Evolutionary conservation across 2,888 invertebrate species (phyloP), one percentile per base, ranked within the genome.

Genomic region (Sympetrum striolatum): DNA sequence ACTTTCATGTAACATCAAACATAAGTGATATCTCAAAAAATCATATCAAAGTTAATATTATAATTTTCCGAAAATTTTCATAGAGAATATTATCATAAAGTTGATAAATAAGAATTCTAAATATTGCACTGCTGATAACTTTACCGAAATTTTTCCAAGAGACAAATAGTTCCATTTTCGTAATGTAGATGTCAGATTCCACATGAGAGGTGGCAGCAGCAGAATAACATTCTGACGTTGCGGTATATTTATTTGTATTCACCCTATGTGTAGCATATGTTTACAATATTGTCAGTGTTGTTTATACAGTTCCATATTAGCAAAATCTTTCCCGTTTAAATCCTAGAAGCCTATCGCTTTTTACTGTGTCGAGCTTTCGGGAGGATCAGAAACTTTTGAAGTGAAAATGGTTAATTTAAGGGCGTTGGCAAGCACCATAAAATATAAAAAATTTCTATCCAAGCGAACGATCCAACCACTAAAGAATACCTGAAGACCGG

Each of bases 401-500:
- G 35, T 58, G 35, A 37, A 25, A 15, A 25, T n/a, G 25, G 15
- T 15, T 58, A 86, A 48, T 15, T 37, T 60, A 86, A n/a, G 82
- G 86, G 60, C 86, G 86, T 86, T 86, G 86, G 31, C 86, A 64
- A 60, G 86, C 37, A 39, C 4, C 60, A 31, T 86, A 58, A 86
- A 39, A 37, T 31, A 18, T 60, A 60, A 31, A 22, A 37, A 86
- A 60, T 60, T 86, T 22, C n/a, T 60, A 22, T 82, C 60, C 35
- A 60, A 60, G 86, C 60, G 25, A 86, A 64, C 39, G 37, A 64
- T 60, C 39, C 60, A 58, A 60, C 37, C n/a, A 37, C 31, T 64
- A 37, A 64, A 37, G 6, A 60, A 86, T 86, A 86, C 86, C 86
- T 86, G 60, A 86, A 60, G 53, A 86, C 60, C 86, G 60, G 60